A percentile compares a stretch with the other conserved stretches of the same genome.
These are phyloP conservation scores for Hartigia nigra DNA, from an alignment of 2,888 invertebrate species.

Conservation along the genomic window DNA sequence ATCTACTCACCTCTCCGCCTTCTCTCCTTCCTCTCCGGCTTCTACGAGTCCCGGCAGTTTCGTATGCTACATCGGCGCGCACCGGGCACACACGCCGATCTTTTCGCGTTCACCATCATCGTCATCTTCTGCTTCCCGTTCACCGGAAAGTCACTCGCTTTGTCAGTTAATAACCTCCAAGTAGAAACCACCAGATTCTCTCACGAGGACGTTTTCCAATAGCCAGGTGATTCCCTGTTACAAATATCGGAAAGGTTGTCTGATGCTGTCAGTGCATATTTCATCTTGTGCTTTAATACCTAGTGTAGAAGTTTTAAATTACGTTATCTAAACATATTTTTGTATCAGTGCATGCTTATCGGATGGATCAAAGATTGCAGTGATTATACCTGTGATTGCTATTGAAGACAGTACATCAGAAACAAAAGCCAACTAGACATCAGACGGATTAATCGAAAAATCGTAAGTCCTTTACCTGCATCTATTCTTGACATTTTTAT, in stretches of 20 bases:
- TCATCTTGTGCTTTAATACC: background rate
- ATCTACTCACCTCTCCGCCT: background rate
- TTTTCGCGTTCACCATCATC: slow-evolving; percentile 2
- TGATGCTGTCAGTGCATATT: background rate
- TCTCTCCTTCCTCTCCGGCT: background rate
- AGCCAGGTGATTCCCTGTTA: background rate
- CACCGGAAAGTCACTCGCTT: background rate
- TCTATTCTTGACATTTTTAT: background rate
- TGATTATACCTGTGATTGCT: background rate
- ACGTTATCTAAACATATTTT: background rate
- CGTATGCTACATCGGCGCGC: slow-evolving; percentile 46
- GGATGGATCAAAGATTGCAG: background rate
- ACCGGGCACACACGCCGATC: slow-evolving; percentile 27
- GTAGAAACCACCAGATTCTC: background rate
- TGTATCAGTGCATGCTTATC: background rate
- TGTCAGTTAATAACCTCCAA: background rate
- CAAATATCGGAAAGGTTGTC: background rate
- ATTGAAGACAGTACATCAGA: background rate
- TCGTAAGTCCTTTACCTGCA: background rate
- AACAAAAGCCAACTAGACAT: background rate
- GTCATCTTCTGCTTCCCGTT: background rate
- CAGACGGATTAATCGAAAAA: background rate
- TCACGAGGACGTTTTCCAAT: background rate
- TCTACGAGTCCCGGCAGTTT: slow-evolving; percentile 35
- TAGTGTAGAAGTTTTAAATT: background rate